A percentile compares a stretch with the other conserved stretches of the same genome.
Conservation (phyloP, 2,888 invertebrate species). For the Neria commutata region DNA sequence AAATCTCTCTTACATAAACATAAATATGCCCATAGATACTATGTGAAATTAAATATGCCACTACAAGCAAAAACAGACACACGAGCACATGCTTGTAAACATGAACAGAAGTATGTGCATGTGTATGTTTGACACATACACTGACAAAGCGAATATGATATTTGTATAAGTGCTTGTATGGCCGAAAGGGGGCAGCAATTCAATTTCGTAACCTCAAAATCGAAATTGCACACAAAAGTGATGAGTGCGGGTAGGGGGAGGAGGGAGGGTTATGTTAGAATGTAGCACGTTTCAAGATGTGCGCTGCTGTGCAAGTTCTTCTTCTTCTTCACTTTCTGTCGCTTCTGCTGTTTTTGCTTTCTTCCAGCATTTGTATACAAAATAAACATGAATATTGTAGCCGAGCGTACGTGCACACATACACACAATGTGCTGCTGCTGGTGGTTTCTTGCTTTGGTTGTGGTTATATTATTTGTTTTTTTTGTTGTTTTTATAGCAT, state of each 20-base stretch:
- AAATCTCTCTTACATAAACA: no score
- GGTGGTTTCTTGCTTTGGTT: no score
- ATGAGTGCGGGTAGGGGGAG: no score
- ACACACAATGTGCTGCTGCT: background rate
- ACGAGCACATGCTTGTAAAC: no score
- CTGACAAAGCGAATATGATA: background rate
- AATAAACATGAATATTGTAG: background rate
- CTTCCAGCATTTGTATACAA: background rate
- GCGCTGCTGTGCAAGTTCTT: background rate
- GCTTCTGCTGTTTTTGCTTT: background rate
- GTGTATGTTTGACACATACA: no score
- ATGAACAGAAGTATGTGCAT: no score
- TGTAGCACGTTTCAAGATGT: background rate
- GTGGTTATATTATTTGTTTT: background rate
- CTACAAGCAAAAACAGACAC: no score
- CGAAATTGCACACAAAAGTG: conserved; percentile 1
- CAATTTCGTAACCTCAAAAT: background rate
- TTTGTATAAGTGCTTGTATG: background rate
- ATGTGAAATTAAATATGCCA: no score
- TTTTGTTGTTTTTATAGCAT: background rate
- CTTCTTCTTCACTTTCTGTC: background rate
- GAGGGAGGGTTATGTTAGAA: no score
- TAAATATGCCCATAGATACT: no score
- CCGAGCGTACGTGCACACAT: background rate
- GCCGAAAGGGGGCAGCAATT: background rate